Percentiles rank a stretch among this genome's conserved stretches.
Evolutionary conservation across 2,888 invertebrate genomes (phyloP).

Genomic region (Morinoia aosen): DNA sequence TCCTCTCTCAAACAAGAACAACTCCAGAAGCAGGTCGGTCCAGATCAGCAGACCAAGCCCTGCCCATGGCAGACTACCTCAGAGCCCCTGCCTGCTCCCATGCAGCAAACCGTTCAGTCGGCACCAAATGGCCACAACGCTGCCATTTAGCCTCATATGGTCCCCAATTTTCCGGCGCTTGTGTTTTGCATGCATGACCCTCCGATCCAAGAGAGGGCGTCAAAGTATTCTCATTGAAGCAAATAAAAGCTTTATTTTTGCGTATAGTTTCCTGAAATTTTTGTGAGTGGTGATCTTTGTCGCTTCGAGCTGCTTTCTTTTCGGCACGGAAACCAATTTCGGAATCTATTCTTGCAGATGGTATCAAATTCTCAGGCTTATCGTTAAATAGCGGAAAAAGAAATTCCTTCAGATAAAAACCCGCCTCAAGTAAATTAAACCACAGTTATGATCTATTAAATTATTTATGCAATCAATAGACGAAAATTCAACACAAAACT

Average conservation of each 20-base stretch:
- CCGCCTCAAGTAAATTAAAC: neutral
- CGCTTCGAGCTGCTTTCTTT: neutral
- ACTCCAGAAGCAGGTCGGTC: neutral
- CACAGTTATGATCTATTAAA: neutral
- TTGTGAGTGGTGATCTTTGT: neutral
- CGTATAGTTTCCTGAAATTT: neutral
- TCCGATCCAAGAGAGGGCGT: too few relatives aligned
- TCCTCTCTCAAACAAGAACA: neutral
- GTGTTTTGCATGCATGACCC: neutral
- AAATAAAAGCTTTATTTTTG: neutral
- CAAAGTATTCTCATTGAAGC: neutral
- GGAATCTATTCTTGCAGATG: neutral
- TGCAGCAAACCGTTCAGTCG: neutral
- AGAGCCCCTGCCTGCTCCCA: neutral
- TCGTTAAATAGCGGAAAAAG: neutral
- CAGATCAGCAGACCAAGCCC: neutral
- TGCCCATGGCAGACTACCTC: neutral
- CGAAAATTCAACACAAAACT: neutral
- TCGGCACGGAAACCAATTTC: neutral
- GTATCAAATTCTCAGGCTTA: neutral
- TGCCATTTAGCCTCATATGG: neutral
- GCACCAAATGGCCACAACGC: neutral
- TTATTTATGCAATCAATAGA: neutral
- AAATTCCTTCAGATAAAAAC: neutral
- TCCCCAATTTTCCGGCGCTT: neutral